These are phyloP conservation scores for Xylocampa areola DNA, from an alignment of 2,888 invertebrate species.

Conservation along the genomic window DNA sequence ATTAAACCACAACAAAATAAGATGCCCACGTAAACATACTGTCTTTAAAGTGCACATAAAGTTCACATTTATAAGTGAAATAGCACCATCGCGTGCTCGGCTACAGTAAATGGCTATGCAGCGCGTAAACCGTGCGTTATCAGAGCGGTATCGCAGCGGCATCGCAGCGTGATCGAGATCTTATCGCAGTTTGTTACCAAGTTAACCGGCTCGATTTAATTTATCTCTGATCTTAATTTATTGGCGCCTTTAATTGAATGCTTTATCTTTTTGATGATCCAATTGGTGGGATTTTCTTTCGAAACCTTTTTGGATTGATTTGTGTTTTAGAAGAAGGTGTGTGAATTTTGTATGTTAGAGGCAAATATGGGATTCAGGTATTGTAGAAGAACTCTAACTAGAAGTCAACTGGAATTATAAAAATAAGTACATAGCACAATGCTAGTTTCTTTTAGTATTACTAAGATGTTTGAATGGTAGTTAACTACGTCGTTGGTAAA, in stretches of 20 bases:
- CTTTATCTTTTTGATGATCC: slow-evolving; percentile 34
- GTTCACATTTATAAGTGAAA: slow-evolving; percentile 34
- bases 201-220: slow-evolving; percentile 39
- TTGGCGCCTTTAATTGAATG: slow-evolving; percentile 46
- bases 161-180: slow-evolving; percentile 43
- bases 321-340: too few relatives aligned
- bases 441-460: too few relatives aligned
- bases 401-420: too few relatives aligned
- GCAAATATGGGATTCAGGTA: too few relatives aligned
- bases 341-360: too few relatives aligned
- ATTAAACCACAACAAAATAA: too few relatives aligned
- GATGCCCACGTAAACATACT: neutral
- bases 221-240: slow-evolving; percentile 47
- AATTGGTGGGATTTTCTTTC: slow-evolving; percentile 7
- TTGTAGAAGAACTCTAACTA: too few relatives aligned
- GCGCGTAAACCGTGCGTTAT: slow-evolving; percentile 36
- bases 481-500: too few relatives aligned
- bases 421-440: too few relatives aligned
- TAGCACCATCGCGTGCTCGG: slow-evolving; percentile 34
- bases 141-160: slow-evolving; percentile 30
- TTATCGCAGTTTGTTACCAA: slow-evolving; percentile 30
- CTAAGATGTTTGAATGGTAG: too few relatives aligned
- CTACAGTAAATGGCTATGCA: slow-evolving; percentile 25
- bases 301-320: neutral
- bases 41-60: slow-evolving; percentile 21